These are phyloP conservation scores for Dusona sp. DNA, from an alignment of 2,888 invertebrate species.

Conservation along the genomic window DNA sequence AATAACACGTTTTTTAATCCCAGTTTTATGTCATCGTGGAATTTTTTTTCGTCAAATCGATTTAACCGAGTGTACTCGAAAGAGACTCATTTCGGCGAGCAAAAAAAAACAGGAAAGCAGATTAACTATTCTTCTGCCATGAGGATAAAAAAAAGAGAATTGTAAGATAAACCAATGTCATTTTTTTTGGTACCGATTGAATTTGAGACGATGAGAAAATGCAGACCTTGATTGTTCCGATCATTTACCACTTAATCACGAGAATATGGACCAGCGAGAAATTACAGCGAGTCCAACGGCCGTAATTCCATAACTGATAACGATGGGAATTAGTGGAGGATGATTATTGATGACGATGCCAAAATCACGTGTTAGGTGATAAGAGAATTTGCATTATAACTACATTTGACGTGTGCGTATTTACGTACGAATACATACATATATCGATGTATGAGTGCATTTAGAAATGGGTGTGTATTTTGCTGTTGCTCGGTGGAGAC, in stretches of 20 bases:
- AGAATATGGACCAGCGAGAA: conserved; percentile 30
- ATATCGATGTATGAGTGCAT: conserved; percentile 10
- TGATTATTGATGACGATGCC: conserved; percentile 62
- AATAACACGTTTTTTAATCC: too few relatives aligned
- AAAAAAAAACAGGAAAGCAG: background rate
- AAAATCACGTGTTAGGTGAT: conserved; percentile 65
- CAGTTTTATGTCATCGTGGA: too few relatives aligned
- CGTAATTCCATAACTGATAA: conserved; percentile 62
- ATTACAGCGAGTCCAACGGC: conserved; percentile 42
- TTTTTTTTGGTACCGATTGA: background rate
- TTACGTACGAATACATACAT: background rate
- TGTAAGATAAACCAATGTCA: background rate
- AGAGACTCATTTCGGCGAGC: background rate
- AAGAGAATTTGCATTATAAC: conserved; percentile 67
- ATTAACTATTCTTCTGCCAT: background rate
- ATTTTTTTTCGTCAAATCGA: too few relatives aligned
- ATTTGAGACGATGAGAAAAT: background rate
- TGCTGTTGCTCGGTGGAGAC: conserved; percentile 23
- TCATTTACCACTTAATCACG: conserved; percentile 16
- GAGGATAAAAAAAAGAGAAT: background rate
- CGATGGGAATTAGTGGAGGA: conserved; percentile 56
- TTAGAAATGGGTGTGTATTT: conserved; percentile 10
- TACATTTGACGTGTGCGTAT: conserved; percentile 50
- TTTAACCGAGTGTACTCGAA: background rate
- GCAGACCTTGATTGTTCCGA: background rate